These are phyloP conservation scores for Synergus umbraculus DNA, from an alignment of 2,888 invertebrate species.

Conservation along the genomic window DNA sequence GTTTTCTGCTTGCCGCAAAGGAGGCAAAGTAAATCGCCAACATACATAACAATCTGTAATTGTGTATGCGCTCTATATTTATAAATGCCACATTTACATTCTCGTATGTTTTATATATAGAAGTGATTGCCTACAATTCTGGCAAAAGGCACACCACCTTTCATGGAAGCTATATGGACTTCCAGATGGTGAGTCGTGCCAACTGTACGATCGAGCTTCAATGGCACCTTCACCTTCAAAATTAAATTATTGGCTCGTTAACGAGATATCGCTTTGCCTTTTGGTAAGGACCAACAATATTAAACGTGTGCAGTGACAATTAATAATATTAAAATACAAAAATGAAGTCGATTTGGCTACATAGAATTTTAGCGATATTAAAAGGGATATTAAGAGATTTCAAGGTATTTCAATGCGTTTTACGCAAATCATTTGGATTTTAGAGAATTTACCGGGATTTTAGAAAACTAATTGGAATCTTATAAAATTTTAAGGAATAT, in stretches of 20 bases:
- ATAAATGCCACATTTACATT: background rate
- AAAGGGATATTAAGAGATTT: too few relatives aligned
- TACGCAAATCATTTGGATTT: too few relatives aligned
- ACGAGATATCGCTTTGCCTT: slow-evolving; percentile 57
- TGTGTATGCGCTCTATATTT: slow-evolving; percentile 3
- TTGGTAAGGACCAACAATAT: background rate
- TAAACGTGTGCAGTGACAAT: too few relatives aligned
- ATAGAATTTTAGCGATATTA: too few relatives aligned
- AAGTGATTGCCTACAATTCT: background rate
- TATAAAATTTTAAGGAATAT: too few relatives aligned
- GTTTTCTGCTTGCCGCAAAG: slow-evolving; percentile 40
- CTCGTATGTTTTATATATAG: background rate
- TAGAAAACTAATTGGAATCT: too few relatives aligned
- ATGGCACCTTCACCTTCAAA: slow-evolving; percentile 52
- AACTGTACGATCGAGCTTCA: slow-evolving; percentile 6
- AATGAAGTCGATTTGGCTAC: too few relatives aligned
- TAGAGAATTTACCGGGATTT: too few relatives aligned
- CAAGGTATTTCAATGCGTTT: too few relatives aligned
- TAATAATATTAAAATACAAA: too few relatives aligned
- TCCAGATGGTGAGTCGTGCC: slow-evolving; percentile 1
- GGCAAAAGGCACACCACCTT: slow-evolving; percentile 12
- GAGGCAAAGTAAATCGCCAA: slow-evolving; percentile 41
- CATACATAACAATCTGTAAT: background rate
- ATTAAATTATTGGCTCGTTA: slow-evolving; percentile 71
- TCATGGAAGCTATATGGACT: background rate